Evolutionary conservation across 2,113 vertebrate genomes (phyloP).

Genomic region (Myrmophylax atrothorax): DNA sequence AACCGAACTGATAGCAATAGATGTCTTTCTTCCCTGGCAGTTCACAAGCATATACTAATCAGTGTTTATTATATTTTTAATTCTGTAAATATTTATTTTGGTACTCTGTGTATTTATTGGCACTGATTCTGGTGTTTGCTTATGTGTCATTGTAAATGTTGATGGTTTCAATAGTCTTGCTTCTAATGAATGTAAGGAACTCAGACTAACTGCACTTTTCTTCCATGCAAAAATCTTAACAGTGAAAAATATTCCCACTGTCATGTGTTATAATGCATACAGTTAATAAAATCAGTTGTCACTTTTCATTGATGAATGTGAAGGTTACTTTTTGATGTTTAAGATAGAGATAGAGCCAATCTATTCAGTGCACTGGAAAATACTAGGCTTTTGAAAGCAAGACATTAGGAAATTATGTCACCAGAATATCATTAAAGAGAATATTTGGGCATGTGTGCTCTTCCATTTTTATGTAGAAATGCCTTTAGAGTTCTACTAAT

Average conservation of each 20-base stretch:
- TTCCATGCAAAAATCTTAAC: constrained; percentile 60
- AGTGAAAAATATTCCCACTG: constrained; percentile 64
- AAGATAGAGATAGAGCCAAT: not conserved
- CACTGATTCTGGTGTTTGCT: constrained; percentile 71
- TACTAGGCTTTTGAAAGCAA: constrained; percentile 2
- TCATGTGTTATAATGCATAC: constrained; percentile 69
- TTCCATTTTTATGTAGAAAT: constrained; percentile 13
- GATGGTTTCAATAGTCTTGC: constrained; percentile 72
- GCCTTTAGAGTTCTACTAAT: constrained; percentile 10
- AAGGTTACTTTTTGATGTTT: constrained; percentile 21
- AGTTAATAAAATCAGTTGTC: constrained; percentile 74
- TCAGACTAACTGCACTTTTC: constrained; percentile 73
- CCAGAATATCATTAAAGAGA: constrained; percentile 9
- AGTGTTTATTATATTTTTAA: constrained; percentile 79
- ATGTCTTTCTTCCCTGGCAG: constrained; percentile 53
- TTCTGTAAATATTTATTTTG: constrained; percentile 81
- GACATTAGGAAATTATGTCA: not conserved
- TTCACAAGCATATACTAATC: constrained; percentile 71
- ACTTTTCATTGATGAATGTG: constrained; percentile 60
- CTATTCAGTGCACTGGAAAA: not conserved
- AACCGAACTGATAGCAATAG: constrained; percentile 73
- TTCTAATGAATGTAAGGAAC: constrained; percentile 75
- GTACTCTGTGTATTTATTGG: constrained; percentile 78
- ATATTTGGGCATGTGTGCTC: not conserved
- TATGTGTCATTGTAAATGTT: constrained; percentile 70